These are phyloP conservation scores for Heteronetta atricapilla DNA, from an alignment of 2,113 vertebrate genomes.

Conservation along the genomic window DNA sequence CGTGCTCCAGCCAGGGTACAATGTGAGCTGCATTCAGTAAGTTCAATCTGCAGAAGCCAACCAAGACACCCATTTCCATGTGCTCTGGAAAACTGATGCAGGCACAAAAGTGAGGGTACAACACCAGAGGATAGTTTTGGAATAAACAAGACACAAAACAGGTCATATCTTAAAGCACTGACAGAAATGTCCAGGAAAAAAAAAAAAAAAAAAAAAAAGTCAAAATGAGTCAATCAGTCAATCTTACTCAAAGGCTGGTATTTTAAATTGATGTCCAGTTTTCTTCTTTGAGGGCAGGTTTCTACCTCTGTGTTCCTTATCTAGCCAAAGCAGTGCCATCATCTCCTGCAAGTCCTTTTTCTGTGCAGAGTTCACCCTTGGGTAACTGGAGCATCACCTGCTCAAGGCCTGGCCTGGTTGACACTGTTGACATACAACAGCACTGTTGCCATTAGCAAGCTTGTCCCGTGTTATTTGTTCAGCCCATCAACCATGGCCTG, in stretches of 20 bases:
- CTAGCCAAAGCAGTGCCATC: fast-evolving
- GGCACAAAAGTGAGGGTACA: not conserved
- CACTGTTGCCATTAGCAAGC: not conserved
- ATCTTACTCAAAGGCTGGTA: not conserved
- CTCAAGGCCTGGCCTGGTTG: not conserved
- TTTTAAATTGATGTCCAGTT: not conserved
- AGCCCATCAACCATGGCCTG: not conserved
- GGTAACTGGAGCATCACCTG: not conserved
- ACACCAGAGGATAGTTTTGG: not conserved
- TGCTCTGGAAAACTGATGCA: not conserved
- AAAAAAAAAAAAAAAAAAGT: not conserved
- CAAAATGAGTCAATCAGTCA: not conserved
- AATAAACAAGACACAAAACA: not conserved
- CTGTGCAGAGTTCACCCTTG: fast-evolving
- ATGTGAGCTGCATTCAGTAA: not conserved
- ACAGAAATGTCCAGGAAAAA: not conserved
- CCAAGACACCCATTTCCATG: not conserved
- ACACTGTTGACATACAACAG: not conserved
- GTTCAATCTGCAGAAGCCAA: not conserved
- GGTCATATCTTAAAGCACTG: not conserved
- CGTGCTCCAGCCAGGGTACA: not conserved
- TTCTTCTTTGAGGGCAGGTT: not conserved
- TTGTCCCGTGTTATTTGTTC: not conserved
- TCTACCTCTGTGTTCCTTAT: not conserved
- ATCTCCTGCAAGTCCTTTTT: not conserved